These are phyloP conservation scores for Centropus bengalensis DNA, from an alignment of 2,113 vertebrate genomes.

Conservation along the genomic window DNA sequence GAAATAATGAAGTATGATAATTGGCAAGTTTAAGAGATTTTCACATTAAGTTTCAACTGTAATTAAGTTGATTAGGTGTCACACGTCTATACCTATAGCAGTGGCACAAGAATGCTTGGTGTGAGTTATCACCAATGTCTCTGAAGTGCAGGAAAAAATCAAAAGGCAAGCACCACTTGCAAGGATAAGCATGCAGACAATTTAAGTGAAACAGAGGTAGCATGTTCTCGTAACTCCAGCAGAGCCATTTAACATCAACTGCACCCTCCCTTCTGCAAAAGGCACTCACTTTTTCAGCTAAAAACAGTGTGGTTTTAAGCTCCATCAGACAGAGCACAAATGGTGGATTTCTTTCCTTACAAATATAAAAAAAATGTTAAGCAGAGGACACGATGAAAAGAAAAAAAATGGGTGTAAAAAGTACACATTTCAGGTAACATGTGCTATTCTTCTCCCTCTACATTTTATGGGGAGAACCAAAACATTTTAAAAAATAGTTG, in stretches of 20 bases:
- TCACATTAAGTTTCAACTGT: constrained; percentile 42
- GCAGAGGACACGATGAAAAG: constrained; percentile 42
- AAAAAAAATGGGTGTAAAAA: constrained; percentile 21
- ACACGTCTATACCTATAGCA: constrained; percentile 50
- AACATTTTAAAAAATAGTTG: constrained; percentile 50
- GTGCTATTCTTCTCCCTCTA: constrained; percentile 23
- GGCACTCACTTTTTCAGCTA: constrained; percentile 80
- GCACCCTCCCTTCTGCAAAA: constrained; percentile 78
- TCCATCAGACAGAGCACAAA: constrained; percentile 40
- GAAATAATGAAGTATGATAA: constrained; percentile 52
- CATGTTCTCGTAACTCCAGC: constrained; percentile 73
- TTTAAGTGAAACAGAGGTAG: constrained; percentile 80
- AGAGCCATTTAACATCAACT: constrained; percentile 68
- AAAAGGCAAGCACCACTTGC: constrained; percentile 75
- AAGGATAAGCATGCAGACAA: constrained; percentile 75
- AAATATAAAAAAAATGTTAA: constrained; percentile 70
- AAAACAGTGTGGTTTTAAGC: constrained; percentile 64
- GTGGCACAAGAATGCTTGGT: constrained; percentile 63
- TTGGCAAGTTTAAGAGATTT: constrained; percentile 39
- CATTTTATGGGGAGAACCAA: constrained; percentile 18
- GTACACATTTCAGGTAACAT: constrained; percentile 43
- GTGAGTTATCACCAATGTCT: constrained; percentile 51
- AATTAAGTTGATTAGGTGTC: constrained; percentile 43
- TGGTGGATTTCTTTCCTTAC: constrained; percentile 52
- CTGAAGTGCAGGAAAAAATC: constrained; percentile 39